Conservation (phyloP, 2,888 invertebrate genomes). For the Siphlonurus alternatus region DNA sequence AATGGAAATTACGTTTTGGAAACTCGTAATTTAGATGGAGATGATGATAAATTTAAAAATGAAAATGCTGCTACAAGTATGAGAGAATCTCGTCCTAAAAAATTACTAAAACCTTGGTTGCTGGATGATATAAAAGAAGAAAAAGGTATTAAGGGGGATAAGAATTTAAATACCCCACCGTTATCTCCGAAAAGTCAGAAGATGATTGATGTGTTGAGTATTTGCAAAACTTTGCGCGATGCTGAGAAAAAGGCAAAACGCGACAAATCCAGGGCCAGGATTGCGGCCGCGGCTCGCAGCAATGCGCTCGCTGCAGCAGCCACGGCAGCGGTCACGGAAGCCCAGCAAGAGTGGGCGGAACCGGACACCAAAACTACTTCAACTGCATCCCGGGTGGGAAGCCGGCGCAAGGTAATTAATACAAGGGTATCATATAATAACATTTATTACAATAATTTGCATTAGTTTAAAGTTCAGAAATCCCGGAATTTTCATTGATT, state of each 20-base stretch:
- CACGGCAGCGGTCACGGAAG: neutral
- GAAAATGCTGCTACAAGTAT: neutral
- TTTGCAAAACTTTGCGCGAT: neutral
- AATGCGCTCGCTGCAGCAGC: neutral
- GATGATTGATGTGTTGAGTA: neutral
- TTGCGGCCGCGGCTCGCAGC: neutral
- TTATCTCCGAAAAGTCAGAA: neutral
- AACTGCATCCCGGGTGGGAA: neutral
- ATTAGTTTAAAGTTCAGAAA: no score
- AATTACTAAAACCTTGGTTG: neutral
- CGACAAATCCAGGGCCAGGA: neutral
- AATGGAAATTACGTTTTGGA: slow-evolving; percentile 44
- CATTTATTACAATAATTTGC: no score
- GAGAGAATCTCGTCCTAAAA: no score
- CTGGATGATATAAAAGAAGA: neutral
- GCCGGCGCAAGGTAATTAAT: neutral
- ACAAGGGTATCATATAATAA: no score
- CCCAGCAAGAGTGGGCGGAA: neutral
- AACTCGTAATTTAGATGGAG: neutral
- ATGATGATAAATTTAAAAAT: neutral
- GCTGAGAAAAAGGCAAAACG: neutral
- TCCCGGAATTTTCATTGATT: neutral
- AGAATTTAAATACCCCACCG: neutral
- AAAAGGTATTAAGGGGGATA: neutral
- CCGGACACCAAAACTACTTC: neutral